phyloP scores from a whole-genome alignment of 2,888 invertebrate species.

The Pristionchus japonicus region DNA sequence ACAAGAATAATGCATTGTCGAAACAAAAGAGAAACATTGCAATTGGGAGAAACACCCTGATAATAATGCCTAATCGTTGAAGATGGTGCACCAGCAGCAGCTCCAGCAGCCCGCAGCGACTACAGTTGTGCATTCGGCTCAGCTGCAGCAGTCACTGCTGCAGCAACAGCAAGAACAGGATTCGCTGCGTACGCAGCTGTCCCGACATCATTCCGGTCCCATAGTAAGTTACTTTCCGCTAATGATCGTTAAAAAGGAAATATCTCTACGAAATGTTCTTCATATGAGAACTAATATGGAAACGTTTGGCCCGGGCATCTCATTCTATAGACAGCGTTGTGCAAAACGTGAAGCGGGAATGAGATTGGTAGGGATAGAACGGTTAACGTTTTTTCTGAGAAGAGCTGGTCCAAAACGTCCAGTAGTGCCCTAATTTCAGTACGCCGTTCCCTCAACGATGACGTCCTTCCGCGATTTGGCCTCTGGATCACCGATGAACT shows the following conservation, averaged over 20 bases:
- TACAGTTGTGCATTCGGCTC: not conserved
- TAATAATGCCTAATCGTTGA: not conserved
- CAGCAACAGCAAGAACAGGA: not conserved
- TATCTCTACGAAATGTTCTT: too few species aligned
- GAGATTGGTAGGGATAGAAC: too few species aligned
- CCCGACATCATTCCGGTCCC: not conserved
- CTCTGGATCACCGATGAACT: slow-evolving; percentile 57
- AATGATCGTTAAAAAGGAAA: too few species aligned
- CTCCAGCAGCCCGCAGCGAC: not conserved
- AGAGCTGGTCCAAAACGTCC: too few species aligned
- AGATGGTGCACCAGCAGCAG: not conserved
- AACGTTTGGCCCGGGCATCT: too few species aligned
- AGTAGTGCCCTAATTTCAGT: too few species aligned
- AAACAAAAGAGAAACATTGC: not conserved
- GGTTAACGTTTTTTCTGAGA: too few species aligned
- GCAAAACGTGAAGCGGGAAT: too few species aligned
- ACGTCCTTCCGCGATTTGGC: slow-evolving; percentile 71
- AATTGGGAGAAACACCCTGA: not conserved
- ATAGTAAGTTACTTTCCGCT: not conserved
- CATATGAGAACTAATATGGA: too few species aligned
- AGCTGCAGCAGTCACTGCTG: not conserved
- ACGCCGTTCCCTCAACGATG: slow-evolving; percentile 58
- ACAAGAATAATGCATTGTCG: not conserved
- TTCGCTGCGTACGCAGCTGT: not conserved
- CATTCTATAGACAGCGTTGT: too few species aligned